phyloP scores from a whole-genome alignment of 1,140 invertebrate species.

The Carcinoscorpius rotundicauda region DNA sequence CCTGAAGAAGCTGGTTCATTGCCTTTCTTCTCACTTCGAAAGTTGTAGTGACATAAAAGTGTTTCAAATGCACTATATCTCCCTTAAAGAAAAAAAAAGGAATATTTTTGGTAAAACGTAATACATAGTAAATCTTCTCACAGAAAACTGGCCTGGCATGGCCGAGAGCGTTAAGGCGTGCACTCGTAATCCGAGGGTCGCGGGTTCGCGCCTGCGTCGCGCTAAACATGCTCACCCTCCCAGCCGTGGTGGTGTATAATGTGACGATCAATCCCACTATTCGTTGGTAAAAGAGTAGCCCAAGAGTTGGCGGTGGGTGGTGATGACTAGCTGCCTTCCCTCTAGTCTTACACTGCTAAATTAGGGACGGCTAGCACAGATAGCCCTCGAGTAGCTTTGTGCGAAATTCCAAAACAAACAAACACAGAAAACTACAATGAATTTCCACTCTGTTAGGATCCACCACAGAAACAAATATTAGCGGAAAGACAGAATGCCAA shows the following conservation, averaged over 20 bases:
- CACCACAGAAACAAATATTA: no score
- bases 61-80: conserved; percentile 72
- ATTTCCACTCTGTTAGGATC: no score
- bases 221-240: conserved; percentile 52
- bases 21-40: conserved; percentile 65
- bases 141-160: neutral
- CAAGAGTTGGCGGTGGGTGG: no score
- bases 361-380: no score
- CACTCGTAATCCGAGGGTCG: neutral
- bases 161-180: neutral
- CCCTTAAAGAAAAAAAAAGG: conserved; percentile 45
- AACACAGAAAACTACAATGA: neutral
- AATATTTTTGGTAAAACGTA: conserved; percentile 8
- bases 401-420: no score
- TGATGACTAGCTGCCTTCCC: no score
- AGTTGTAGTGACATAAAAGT: conserved; percentile 35
- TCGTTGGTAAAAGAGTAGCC: no score
- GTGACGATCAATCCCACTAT: no score
- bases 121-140: neutral
- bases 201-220: conserved; percentile 1
- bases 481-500: no score
- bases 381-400: no score
- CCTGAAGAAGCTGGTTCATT: conserved; percentile 60
- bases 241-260: conserved; percentile 52
- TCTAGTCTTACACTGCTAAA: no score